Conservation (phyloP, 1,140 invertebrate genomes). For the Reticulitermes speratus region DNA sequence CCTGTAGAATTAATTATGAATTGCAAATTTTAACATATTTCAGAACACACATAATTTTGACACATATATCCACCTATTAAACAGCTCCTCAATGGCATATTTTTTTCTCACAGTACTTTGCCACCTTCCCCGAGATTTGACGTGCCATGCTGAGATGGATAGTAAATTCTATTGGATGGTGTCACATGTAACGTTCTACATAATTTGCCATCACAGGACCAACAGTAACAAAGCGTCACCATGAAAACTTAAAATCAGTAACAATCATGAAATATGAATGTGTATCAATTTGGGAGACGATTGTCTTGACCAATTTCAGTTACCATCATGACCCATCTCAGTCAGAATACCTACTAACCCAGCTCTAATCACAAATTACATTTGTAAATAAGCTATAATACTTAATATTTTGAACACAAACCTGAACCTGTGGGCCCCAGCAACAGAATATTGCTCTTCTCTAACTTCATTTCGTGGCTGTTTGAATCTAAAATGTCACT, state of each 20-base stretch:
- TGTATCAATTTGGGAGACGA: no score
- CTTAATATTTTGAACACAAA: not conserved
- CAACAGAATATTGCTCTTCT: conserved; percentile 97
- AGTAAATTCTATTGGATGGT: no score
- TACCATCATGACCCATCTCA: no score
- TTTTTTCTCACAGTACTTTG: not conserved
- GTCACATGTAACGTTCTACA: no score
- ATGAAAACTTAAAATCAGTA: no score
- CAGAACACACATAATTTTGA: not conserved
- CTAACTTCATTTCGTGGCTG: conserved; percentile 83
- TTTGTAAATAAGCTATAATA: not conserved
- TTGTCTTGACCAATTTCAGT: no score
- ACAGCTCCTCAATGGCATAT: not conserved
- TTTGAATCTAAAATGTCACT: conserved; percentile 86
- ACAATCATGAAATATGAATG: no score
- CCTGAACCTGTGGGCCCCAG: conserved; percentile 96
- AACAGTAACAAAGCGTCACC: no score
- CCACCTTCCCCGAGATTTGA: no score
- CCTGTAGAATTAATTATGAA: conserved; percentile 55
- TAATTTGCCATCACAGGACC: no score
- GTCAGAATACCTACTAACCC: not conserved
- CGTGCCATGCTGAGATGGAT: no score
- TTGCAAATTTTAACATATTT: not conserved
- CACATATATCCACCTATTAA: not conserved
- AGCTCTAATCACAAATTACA: not conserved